Evolutionary conservation across 2,113 vertebrate genomes (phyloP), one percentile per base, ranked within the genome.

Genomic region (Pteropus alecto): DNA sequence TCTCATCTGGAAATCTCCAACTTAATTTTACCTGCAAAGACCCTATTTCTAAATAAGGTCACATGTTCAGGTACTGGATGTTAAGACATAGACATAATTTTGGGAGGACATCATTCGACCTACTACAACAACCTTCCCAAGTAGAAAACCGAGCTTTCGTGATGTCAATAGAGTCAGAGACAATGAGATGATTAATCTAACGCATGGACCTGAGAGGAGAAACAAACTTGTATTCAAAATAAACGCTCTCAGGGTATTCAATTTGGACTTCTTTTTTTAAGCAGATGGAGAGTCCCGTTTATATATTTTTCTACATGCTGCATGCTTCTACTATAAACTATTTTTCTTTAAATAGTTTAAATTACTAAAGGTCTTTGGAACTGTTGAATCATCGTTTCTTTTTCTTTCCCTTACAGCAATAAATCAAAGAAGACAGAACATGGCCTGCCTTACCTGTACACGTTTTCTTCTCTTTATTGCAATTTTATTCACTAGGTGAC

Each of bases 341-440:
- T 94, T 94, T 91, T 67, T 65, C 43, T 33, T 81, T 76, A 54
- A 94, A 87, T 38, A 58, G 9, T 60, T 91, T 65, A 73, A 88
- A 77, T n/a, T 60, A 43, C 74, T 65, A 15, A 85, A 77, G 5
- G 4, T 33, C 79, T 91, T 58, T 54, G 26, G 22, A 88, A 93
- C 33, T 91, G 16, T 85, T 46, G 51, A 90, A 83, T 82, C 67
- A 95, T 73, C n/a, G 41, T 28, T 48, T 26, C 5, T 11, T 87
- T 90, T 94, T 74, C 43, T 74, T 70, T 87, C 8, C 51, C 8
- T 85, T 46, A 61, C 1, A 82, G 48, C 67, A 93, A 67, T 91
- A 96, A 95, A 58, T 93, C 60, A 94, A 65, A 94, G 68, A 71
- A 96, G 54, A 67, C 18, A 90, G 46, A 82, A 76, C 15, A 11